phyloP scores from a whole-genome alignment of 2,797 vertebrate species.

The Hydrocynus forskahlii region DNA sequence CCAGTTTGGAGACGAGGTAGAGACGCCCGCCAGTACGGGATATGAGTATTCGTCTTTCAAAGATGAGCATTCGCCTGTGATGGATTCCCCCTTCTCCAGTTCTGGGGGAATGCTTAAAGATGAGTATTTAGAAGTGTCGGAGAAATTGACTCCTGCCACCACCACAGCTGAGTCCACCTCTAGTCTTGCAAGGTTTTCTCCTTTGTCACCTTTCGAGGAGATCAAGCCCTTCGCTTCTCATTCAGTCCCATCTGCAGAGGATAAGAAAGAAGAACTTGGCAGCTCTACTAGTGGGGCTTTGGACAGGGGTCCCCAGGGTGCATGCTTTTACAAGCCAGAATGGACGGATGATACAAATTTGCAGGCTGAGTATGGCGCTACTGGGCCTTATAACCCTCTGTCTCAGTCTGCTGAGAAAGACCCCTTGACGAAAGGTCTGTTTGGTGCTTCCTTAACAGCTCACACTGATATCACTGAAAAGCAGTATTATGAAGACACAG shows the following conservation, averaged over 20 bases:
- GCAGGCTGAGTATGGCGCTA: slow-evolving; percentile 66
- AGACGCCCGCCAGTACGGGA: slow-evolving; percentile 76
- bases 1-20: slow-evolving; percentile 81
- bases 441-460: slow-evolving; percentile 81
- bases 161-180: slow-evolving; percentile 78
- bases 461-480: slow-evolving; percentile 77
- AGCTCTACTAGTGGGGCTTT: slow-evolving; percentile 63
- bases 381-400: slow-evolving; percentile 69
- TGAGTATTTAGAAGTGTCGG: slow-evolving; percentile 91
- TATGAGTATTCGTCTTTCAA: slow-evolving; percentile 86
- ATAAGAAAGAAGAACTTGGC: slow-evolving; percentile 70
- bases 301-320: slow-evolving; percentile 76
- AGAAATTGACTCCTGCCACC: slow-evolving; percentile 75
- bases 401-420: slow-evolving; percentile 73
- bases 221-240: slow-evolving; percentile 74
- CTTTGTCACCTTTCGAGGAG: slow-evolving; percentile 80
- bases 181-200: slow-evolving; percentile 80
- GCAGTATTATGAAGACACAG: slow-evolving; percentile 81
- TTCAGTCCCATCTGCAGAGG: slow-evolving; percentile 66
- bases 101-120: slow-evolving; percentile 78
- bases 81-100: slow-evolving; percentile 70
- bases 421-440: slow-evolving; percentile 76
- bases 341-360: slow-evolving; percentile 69
- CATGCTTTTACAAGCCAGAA: slow-evolving; percentile 79
- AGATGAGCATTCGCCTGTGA: slow-evolving; percentile 78